These are phyloP conservation scores for Lepilemur ruficaudatus DNA, from an alignment of 2,797 vertebrate species.

Conservation along the genomic window DNA sequence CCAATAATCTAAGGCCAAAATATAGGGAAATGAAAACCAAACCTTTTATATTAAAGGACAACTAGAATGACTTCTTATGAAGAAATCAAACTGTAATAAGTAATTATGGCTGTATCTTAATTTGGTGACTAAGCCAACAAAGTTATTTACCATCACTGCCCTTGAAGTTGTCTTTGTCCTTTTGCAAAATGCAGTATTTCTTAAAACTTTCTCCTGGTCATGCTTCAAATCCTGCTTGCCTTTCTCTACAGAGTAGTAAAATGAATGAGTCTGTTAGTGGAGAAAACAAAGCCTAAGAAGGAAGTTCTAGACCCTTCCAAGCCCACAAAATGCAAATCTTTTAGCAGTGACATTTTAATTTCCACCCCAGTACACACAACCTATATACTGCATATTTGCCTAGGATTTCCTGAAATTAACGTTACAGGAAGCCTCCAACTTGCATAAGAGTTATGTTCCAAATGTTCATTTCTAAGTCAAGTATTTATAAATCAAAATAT, in stretches of 20 bases:
- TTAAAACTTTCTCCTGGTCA: neutral
- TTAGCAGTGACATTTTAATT: slow-evolving; percentile 49
- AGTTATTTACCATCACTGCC: slow-evolving; percentile 11
- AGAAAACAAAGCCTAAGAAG: slow-evolving; percentile 12
- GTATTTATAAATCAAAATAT: neutral
- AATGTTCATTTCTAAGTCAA: neutral
- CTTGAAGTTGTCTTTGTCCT: slow-evolving; percentile 1
- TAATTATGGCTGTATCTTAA: neutral
- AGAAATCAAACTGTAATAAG: slow-evolving; percentile 4
- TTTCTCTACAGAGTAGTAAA: slow-evolving; percentile 13
- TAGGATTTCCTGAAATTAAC: slow-evolving; percentile 47
- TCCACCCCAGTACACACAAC: neutral
- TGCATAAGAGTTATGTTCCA: slow-evolving; percentile 14
- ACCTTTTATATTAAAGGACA: neutral
- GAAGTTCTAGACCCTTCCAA: slow-evolving; percentile 11
- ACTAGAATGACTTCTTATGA: neutral
- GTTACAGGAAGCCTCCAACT: slow-evolving; percentile 6
- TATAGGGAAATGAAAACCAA: slow-evolving; percentile 62
- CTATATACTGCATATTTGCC: neutral
- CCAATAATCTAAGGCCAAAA: neutral
- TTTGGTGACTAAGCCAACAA: neutral
- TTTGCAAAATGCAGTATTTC: neutral
- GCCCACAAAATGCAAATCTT: slow-evolving; percentile 52
- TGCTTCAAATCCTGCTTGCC: neutral
- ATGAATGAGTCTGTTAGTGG: neutral